Conservation (phyloP, 2,888 invertebrate genomes). For the Nasonovia ribisnigri region DNA sequence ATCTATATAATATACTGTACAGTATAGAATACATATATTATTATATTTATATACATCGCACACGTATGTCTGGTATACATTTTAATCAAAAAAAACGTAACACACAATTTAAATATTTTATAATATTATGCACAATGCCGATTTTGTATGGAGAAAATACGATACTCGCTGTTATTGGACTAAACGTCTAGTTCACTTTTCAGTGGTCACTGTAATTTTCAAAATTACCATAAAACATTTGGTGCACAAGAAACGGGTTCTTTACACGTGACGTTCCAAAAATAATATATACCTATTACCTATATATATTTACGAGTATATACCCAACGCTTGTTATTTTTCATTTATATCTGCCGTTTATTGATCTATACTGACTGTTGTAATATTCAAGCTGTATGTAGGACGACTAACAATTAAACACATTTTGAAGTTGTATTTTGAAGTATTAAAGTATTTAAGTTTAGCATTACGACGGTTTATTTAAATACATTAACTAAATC, state of each 20-base stretch:
- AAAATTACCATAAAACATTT: slow-evolving; percentile 24
- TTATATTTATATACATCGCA: slow-evolving; percentile 6
- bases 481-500: background rate
- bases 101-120: slow-evolving; percentile 15
- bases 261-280: background rate
- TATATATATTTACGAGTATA: background rate
- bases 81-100: background rate
- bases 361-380: background rate
- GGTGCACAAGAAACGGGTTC: slow-evolving; percentile 3
- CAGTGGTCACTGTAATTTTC: slow-evolving; percentile 13
- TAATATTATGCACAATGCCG: background rate
- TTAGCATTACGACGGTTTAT: background rate
- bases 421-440: background rate
- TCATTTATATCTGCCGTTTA: background rate
- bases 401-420: background rate
- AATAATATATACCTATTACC: background rate
- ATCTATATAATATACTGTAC: too few relatives aligned
- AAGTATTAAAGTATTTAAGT: too few relatives aligned
- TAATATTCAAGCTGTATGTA: background rate
- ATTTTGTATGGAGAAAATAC: background rate
- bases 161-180: background rate
- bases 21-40: background rate
- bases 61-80: background rate
- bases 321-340: background rate
- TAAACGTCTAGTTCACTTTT: background rate